Conservation (phyloP, 2,888 invertebrate genomes). For the Vanessa cardui region DNA sequence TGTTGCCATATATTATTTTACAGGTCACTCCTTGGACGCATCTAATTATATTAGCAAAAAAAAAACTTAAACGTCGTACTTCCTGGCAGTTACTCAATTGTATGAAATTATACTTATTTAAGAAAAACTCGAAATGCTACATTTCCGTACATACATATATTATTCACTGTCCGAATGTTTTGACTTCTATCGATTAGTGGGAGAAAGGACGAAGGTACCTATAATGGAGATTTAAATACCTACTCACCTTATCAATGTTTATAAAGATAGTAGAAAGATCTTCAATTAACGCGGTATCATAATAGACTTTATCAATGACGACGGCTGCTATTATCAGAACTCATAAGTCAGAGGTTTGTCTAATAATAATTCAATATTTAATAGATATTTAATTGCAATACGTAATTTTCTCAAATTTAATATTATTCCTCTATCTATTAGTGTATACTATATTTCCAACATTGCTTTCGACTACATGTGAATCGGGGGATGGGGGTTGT, state of each 20-base stretch:
- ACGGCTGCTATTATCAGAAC: neutral
- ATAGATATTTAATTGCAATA: neutral
- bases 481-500: neutral
- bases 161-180: too few species aligned
- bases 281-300: constrained; percentile 8
- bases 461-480: too few species aligned
- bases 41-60: constrained; percentile 35
- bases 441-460: too few species aligned
- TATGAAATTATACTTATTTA: too few species aligned
- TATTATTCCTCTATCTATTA: too few species aligned
- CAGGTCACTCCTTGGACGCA: constrained; percentile 53
- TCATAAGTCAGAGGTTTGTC: neutral
- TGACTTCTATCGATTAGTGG: too few species aligned
- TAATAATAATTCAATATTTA: constrained; percentile 1
- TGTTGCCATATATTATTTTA: constrained; percentile 49
- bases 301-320: constrained; percentile 1
- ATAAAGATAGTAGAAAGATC: constrained; percentile 1
- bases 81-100: too few species aligned
- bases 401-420: too few species aligned
- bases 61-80: neutral
- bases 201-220: too few species aligned
- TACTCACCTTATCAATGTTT: neutral
- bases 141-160: too few species aligned
- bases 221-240: too few species aligned
- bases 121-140: too few species aligned